These are phyloP conservation scores for Oligia fasciuncula DNA, from an alignment of 2,888 invertebrate species.

Conservation along the genomic window DNA sequence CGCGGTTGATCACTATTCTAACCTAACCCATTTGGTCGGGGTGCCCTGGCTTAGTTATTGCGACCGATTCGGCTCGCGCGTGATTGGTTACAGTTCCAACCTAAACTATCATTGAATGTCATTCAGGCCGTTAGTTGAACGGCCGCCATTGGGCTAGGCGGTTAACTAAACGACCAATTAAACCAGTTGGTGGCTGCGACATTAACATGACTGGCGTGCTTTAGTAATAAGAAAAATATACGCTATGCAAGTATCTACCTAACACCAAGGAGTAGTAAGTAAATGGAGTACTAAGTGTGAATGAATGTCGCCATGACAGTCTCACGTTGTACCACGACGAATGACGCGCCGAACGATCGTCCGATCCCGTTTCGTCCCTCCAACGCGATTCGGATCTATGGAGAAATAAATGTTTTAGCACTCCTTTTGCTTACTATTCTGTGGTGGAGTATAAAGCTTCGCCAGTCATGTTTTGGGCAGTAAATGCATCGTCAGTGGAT, in stretches of 20 bases:
- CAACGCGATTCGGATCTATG: constrained; percentile 42
- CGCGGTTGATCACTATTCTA: too few species aligned
- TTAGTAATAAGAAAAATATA: constrained; percentile 23
- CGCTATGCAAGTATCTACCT: constrained; percentile 20
- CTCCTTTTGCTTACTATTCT: constrained; percentile 28
- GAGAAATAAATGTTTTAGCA: constrained; percentile 40
- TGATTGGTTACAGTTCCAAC: too few species aligned
- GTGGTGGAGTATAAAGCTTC: constrained; percentile 14
- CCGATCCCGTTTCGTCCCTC: constrained; percentile 21
- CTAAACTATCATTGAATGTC: too few species aligned
- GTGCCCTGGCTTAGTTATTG: too few species aligned
- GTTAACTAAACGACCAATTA: too few species aligned
- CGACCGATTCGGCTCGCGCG: too few species aligned
- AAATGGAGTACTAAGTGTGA: constrained; percentile 38
- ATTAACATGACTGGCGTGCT: constrained; percentile 39
- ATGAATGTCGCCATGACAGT: constrained; percentile 29
- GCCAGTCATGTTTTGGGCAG: constrained; percentile 27
- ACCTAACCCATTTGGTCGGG: too few species aligned
- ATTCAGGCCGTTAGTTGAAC: too few species aligned
- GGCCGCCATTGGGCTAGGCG: too few species aligned
- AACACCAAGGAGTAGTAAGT: constrained; percentile 46
- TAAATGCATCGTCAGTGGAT: not conserved
- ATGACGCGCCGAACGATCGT: constrained; percentile 14
- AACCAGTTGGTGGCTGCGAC: not conserved
- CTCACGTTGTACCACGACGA: constrained; percentile 15